Percentiles rank a stretch among this genome's conserved stretches.
These are phyloP conservation scores for Lanius collurio DNA, from an alignment of 2,113 vertebrate species.

Conservation along the genomic window DNA sequence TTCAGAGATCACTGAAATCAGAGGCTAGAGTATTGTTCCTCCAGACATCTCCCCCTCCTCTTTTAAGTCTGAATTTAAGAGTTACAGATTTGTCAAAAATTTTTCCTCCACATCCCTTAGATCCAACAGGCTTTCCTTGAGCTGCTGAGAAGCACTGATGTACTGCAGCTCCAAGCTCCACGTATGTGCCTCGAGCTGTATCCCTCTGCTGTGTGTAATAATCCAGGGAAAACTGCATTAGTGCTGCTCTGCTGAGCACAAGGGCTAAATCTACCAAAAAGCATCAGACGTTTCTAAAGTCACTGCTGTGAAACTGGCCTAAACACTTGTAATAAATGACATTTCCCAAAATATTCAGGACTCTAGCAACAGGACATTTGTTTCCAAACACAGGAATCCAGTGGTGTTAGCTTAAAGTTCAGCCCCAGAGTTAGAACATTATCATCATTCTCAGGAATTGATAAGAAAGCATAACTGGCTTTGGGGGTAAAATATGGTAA, in stretches of 20 bases:
- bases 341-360: not conserved
- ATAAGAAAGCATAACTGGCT: not conserved
- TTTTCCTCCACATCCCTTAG: fast-evolving
- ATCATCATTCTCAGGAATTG: not conserved
- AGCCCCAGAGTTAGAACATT: not conserved
- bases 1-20: not conserved
- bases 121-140: not conserved
- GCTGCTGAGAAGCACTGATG: not conserved
- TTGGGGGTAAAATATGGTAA: not conserved
- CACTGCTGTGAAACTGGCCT: not conserved
- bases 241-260: not conserved
- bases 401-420: not conserved
- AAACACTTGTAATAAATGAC: not conserved
- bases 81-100: not conserved
- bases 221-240: not conserved
- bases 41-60: not conserved
- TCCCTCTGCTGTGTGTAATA: not conserved
- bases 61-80: not conserved
- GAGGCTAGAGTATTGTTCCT: not conserved
- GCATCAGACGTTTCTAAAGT: not conserved
- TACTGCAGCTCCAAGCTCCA: not conserved
- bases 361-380: not conserved
- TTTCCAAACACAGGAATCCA: not conserved
- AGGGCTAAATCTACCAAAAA: not conserved
- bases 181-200: fast-evolving